A percentile compares a stretch with the other conserved stretches of the same genome.
Conservation (phyloP, 1,140 invertebrate genomes). For the Drosophila triauraria region DNA sequence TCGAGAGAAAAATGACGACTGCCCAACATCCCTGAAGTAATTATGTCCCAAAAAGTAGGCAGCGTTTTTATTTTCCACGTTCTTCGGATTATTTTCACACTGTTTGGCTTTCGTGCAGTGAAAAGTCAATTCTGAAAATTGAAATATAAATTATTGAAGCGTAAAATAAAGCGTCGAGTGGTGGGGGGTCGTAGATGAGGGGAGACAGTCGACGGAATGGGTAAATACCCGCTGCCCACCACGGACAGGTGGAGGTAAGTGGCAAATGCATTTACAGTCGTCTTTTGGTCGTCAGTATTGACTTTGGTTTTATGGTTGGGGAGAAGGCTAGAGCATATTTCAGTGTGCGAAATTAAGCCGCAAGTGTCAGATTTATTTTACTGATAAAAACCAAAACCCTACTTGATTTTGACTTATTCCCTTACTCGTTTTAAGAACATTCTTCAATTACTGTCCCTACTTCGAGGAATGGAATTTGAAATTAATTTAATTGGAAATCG, state of each 20-base stretch:
- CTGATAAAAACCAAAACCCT: background rate
- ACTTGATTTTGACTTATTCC: background rate
- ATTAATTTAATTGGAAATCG: constrained; percentile 18
- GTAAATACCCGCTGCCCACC: constrained; percentile 12
- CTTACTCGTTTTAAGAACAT: background rate
- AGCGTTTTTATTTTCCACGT: constrained; percentile 35
- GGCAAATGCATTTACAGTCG: constrained; percentile 43
- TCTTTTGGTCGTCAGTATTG: background rate
- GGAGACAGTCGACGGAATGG: background rate
- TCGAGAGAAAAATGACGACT: constrained; percentile 10
- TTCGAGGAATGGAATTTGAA: background rate
- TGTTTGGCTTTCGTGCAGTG: constrained; percentile 37
- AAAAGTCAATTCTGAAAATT: constrained; percentile 68
- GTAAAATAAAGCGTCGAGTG: constrained; percentile 30
- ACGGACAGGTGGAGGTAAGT: constrained; percentile 39
- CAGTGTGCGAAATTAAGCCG: background rate
- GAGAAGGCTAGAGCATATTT: background rate
- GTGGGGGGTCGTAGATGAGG: background rate
- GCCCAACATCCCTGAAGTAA: constrained; percentile 44
- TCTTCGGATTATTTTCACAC: background rate
- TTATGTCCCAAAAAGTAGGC: constrained; percentile 65
- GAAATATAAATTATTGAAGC: constrained; percentile 77
- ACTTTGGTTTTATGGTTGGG: background rate
- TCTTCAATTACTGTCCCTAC: background rate
- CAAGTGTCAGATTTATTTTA: constrained; percentile 3